A percentile compares a stretch with the other conserved stretches of the same genome.
Evolutionary conservation across 2,888 invertebrate genomes (phyloP).

Genomic region (Melinaea menophilus): DNA sequence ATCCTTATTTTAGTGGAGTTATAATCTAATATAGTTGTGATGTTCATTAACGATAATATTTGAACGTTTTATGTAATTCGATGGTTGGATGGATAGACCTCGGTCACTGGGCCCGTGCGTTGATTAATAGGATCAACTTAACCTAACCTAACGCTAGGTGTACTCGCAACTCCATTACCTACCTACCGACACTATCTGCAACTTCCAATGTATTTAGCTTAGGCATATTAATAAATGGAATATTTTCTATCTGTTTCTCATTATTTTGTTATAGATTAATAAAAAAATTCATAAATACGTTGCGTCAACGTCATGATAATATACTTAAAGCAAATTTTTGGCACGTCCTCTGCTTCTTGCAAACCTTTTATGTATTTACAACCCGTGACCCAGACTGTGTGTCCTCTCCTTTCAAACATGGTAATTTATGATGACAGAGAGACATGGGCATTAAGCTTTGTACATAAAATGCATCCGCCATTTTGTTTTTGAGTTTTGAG

Average conservation of each 20-base stretch:
- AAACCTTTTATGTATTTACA: conserved; percentile 22
- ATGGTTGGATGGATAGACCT: background rate
- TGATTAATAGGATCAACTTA: conserved; percentile 2
- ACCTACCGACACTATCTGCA: too few species aligned
- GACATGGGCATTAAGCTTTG: too few species aligned
- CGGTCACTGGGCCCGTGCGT: background rate
- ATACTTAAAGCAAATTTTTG: conserved; percentile 19
- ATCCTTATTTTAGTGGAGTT: background rate
- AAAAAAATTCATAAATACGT: background rate
- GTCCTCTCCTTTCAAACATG: conserved; percentile 18
- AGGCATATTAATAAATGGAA: too few species aligned
- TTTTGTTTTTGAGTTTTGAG: background rate
- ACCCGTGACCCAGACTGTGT: conserved; percentile 26
- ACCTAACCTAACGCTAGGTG: background rate
- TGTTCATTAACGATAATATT: background rate
- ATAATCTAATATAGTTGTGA: background rate
- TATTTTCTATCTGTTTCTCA: too few species aligned
- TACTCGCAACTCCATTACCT: conserved; percentile 2
- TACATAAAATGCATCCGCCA: background rate
- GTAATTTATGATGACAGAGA: conserved; percentile 5
- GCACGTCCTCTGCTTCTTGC: conserved; percentile 19
- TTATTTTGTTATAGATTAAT: background rate
- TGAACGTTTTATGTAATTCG: background rate
- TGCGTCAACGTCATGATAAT: background rate
- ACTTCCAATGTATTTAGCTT: too few species aligned